Base-by-base conservation (phyloP, 1,140 invertebrate species). In the Gerris buenoi region DNA sequence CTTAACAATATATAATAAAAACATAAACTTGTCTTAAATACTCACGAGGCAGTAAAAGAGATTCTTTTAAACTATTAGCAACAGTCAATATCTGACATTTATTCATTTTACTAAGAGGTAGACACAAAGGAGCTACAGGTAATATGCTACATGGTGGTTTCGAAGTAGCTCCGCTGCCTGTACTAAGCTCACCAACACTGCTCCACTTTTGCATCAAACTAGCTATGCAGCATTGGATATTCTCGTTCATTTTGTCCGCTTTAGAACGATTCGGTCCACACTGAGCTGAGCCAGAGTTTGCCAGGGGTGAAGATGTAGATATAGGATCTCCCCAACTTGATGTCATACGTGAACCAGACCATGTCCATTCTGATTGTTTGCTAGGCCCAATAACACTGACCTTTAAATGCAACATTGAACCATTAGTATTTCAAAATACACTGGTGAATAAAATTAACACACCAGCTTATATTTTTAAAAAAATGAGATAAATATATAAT, bases 291-390 rank as follows among this genome's bases (percentile, higher is more conserved):
- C n/a, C n/a, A n/a, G n/a, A n/a, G n/a, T n/a, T n/a, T n/a, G n/a
- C n/a, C n/a, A n/a, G n/a, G n/a, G n/a, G n/a, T n/a, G n/a, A n/a
- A n/a, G n/a, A n/a, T 25, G 78, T 77, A 65, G 28, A 64, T 65
- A 65, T 15, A 63, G 63, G 25, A 65, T 68, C 29, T 68, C 67
- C 81, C 71, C 5, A 79, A 75, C 22, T 80, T 76, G 27, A 71
- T 68, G 22, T 69, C 70, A 29, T 57, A 68, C 58, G 56, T 65
- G 33, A 60, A 62, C 56, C 68, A 65, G 33, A 46, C 33, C 33
- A 46, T 10, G 33, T 10, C 33, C 64, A 64, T 29, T 64, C 65
- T 59, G 3, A 67, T 5, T 5, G 33, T 46, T 46, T 46, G 33
- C 33, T 10, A 18, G 5, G 5, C 18, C 33, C 33, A 10, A 46